These are phyloP conservation scores for Margarornis squamiger DNA, from an alignment of 2,797 vertebrate species.

Conservation along the genomic window DNA sequence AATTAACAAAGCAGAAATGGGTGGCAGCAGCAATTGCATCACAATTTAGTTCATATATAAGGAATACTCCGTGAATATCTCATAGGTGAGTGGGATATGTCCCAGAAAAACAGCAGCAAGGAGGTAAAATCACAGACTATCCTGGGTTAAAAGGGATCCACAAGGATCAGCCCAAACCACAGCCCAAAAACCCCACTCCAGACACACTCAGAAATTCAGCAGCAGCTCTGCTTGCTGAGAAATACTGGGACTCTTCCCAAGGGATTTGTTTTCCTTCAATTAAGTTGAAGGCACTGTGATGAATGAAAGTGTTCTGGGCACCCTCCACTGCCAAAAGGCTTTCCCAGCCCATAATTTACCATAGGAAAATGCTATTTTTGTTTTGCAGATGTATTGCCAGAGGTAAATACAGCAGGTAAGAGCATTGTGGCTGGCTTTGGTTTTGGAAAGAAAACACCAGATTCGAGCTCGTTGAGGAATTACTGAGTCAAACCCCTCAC, in stretches of 20 bases:
- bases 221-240: neutral
- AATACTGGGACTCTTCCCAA: neutral
- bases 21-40: neutral
- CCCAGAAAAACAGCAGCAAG: neutral
- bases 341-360: neutral
- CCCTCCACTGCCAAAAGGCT: neutral
- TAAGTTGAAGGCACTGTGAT: neutral
- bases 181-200: neutral
- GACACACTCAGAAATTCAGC: neutral
- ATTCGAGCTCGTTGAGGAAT: neutral
- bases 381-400: neutral
- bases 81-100: neutral
- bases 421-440: neutral
- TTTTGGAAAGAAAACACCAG: neutral
- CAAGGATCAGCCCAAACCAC: neutral
- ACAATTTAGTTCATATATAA: neutral
- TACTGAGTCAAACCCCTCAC: neutral
- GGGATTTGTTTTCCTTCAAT: neutral
- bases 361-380: neutral
- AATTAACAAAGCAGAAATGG: neutral
- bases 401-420: neutral
- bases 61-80: neutral
- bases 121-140: neutral
- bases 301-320: neutral
- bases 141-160: neutral